Evolutionary conservation across 2,797 vertebrate genomes (phyloP).

Genomic region (Hafferia zeledoni): DNA sequence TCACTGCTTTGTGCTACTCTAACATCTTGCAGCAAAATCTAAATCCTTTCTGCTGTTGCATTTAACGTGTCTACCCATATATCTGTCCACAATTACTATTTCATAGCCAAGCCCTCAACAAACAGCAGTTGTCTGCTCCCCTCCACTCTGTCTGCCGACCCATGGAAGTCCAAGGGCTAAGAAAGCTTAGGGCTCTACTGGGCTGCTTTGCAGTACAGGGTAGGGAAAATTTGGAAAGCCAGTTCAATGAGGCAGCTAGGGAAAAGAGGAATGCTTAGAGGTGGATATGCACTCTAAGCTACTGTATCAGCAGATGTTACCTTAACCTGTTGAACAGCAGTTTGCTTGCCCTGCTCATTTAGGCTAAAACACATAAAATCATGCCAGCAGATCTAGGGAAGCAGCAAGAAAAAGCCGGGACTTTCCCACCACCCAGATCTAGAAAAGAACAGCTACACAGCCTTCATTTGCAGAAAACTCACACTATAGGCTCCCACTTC

Average conservation of each 20-base stretch:
- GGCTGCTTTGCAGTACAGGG: neutral
- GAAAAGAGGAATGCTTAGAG: neutral
- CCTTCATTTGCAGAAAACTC: rapidly evolving
- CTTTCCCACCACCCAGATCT: neutral
- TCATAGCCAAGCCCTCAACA: neutral
- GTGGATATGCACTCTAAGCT: neutral
- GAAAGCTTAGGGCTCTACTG: neutral
- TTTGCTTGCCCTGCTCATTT: neutral
- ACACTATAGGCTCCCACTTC: neutral
- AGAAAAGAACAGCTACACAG: neutral
- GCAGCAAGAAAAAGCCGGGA: neutral
- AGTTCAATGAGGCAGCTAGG: neutral
- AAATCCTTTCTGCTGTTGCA: neutral
- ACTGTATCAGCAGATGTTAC: neutral
- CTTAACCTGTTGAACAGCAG: neutral
- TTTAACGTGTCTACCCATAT: neutral
- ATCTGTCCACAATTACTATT: neutral
- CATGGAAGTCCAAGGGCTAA: neutral
- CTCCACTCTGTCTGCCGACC: neutral
- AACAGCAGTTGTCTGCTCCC: neutral
- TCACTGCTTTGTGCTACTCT: neutral
- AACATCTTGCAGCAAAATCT: neutral
- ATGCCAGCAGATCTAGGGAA: neutral
- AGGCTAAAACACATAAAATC: neutral
- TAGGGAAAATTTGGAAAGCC: neutral